Evolutionary conservation across 1,140 invertebrate species (phyloP), one percentile per base, ranked within the genome.

Genomic region (Drosophila micromelanica): DNA sequence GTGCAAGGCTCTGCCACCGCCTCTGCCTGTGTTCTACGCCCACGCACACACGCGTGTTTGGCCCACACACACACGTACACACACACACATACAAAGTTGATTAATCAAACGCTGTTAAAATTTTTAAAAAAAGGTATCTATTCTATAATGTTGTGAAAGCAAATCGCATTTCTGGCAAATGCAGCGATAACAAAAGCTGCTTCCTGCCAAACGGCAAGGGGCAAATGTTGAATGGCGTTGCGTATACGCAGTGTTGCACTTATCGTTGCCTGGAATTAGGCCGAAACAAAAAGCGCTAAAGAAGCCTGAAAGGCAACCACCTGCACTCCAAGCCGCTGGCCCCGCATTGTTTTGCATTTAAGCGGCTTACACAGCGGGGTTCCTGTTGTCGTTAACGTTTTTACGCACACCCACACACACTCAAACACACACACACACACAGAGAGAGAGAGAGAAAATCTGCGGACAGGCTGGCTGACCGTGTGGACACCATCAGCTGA

Each of bases 331-430:
- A 38, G 30, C 56, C 15, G 43, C 43, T 20, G 17, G 38, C 8
- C 8, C 35, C 40, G 51, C 68, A 70, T 70, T 70, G 68, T 64
- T 63, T 54, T 43, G 9, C 35, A 9, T 35, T 63, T 70, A 70
- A 70, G 60, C 68, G 45, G 67, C 60, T 70, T 70, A 70, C 42
- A 15, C 30, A 15, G 45, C 1, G 27, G 1, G 5, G 38, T 40
- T 7, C 27, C 3, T 9, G 30, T 5, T 35, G 48, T n/a, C n/a
- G 13, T 13, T 17, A 27, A 27, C 30, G 27, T 6, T 27, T 27
- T 27, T 6, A 6, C 27, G 5, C 27, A 6, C 27, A 27, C 27
- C 0, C 27, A 6, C 27, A 27, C 27, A 27, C 27, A 27, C 17
- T 38, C 27, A 27, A 5, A 0, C 27, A 27, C 27, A 27, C 17